Evolutionary conservation across 2,797 vertebrate genomes (phyloP), one percentile per base, ranked within the genome.

Genomic region (Pseudochirops cupreus): DNA sequence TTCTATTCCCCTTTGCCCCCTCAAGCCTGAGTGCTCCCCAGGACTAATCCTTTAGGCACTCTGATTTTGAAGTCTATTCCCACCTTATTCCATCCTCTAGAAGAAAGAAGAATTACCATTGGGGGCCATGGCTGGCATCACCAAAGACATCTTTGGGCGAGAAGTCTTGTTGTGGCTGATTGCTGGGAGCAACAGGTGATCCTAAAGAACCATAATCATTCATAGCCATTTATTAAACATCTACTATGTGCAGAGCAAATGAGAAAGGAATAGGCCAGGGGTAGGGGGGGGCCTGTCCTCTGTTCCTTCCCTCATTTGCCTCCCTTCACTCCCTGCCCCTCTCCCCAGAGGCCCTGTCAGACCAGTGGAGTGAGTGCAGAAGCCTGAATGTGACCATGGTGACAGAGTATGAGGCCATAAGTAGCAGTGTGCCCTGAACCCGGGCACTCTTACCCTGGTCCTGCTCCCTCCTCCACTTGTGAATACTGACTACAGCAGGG

Each of bases 121-220:
- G 55, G 99, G 98, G 1, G 99, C 99, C 99, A 99, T 99, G 97
- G 99, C 99, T 0, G 99, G 99, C 99, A 99, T 99, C 97, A 99
- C 99, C 98, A 99, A 98, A 24, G 99, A 99, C 99, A 99, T 97
- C 95, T 99, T 99, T 31, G 99, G 99, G 12, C 99, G 97, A 26
- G 98, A 98, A 0, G 98, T 99, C 96, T 99, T 99, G 90, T 99
- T 99, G 98, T 98, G 98, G 95, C 98, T 99, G 97, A 98, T 99
- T 93, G 98, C 98, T 0, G 98, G 98, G 52, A 99, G 98, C 90
- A 99, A 97, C 29, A 99, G 62, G 94, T 99, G 98, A 93, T 99
- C 98, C 98, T 99, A 91, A 52, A 67, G 91, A 91, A 93, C 33
- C 24, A 56, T 50, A 50, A 14, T 24, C 74, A 82, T 46, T 46